A percentile compares a stretch with the other conserved stretches of the same genome.
Evolutionary conservation across 2,113 vertebrate species (phyloP).

Genomic region (Pelvicachromis taeniatus): DNA sequence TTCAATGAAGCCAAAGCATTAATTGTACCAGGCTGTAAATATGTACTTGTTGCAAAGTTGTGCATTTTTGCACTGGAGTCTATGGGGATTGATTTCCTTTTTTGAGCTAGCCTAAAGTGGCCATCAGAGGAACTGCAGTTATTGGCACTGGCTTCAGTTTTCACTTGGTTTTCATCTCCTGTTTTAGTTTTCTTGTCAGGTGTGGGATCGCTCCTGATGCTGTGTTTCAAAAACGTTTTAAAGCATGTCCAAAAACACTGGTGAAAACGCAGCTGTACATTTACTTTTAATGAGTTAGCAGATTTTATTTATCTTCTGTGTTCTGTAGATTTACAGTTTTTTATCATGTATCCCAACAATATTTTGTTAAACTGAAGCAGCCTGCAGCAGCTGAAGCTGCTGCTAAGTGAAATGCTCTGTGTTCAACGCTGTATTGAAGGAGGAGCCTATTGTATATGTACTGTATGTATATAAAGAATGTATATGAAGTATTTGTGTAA

Average conservation of each 20-base stretch:
- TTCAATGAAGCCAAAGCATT: not conserved
- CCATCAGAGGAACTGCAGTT: not conserved
- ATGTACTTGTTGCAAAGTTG: not conserved
- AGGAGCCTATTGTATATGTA: not conserved
- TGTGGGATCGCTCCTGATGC: not conserved
- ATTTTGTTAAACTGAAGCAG: not conserved
- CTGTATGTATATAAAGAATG: constrained; percentile 41
- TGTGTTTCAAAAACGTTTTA: not conserved
- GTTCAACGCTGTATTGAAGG: not conserved
- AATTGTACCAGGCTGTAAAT: not conserved
- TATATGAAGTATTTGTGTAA: constrained; percentile 40
- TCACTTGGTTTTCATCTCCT: not conserved
- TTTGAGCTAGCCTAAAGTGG: not conserved
- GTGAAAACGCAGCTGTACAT: not conserved
- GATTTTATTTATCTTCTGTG: not conserved
- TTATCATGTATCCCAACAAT: not conserved
- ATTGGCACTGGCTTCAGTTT: not conserved
- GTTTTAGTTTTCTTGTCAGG: not conserved
- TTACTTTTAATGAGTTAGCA: not conserved
- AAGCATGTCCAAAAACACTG: not conserved
- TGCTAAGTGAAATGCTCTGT: not conserved
- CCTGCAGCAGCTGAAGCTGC: not conserved
- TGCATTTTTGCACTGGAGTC: not conserved
- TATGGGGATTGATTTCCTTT: not conserved
- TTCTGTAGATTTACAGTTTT: not conserved